Conservation (phyloP, 2,797 vertebrate genomes). For the Diceros bicornis region DNA sequence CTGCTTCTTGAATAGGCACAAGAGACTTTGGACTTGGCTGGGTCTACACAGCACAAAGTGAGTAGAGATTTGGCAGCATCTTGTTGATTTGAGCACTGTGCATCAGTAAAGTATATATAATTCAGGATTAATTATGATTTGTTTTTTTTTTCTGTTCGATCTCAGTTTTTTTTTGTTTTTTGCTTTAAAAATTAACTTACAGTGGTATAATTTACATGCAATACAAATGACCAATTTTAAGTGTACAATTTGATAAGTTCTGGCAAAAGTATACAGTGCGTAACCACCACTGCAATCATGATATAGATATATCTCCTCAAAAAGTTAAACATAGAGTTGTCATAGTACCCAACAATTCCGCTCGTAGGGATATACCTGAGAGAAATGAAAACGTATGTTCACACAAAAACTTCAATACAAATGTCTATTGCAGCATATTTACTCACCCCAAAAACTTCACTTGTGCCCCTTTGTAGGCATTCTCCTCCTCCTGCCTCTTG, state of each 20-base stretch:
- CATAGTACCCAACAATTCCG: neutral
- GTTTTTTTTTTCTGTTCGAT: neutral
- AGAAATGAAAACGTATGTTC: neutral
- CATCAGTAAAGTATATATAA: neutral
- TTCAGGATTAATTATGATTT: neutral
- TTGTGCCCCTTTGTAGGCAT: neutral
- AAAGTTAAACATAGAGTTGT: neutral
- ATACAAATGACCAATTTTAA: neutral
- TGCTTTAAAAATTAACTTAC: neutral
- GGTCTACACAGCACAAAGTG: neutral
- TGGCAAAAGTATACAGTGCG: neutral
- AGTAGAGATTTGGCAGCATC: neutral
- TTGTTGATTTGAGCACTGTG: neutral
- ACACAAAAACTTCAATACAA: neutral
- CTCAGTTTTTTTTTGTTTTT: neutral
- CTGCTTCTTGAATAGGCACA: neutral
- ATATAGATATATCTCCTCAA: neutral
- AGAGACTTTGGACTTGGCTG: neutral
- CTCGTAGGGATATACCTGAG: neutral
- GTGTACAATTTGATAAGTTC: neutral
- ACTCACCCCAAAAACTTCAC: neutral
- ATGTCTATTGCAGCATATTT: neutral
- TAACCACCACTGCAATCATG: neutral
- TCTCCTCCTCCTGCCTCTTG: neutral
- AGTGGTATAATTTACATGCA: neutral